phyloP scores from a whole-genome alignment of 1,140 invertebrate species.

The Manduca sexta region DNA sequence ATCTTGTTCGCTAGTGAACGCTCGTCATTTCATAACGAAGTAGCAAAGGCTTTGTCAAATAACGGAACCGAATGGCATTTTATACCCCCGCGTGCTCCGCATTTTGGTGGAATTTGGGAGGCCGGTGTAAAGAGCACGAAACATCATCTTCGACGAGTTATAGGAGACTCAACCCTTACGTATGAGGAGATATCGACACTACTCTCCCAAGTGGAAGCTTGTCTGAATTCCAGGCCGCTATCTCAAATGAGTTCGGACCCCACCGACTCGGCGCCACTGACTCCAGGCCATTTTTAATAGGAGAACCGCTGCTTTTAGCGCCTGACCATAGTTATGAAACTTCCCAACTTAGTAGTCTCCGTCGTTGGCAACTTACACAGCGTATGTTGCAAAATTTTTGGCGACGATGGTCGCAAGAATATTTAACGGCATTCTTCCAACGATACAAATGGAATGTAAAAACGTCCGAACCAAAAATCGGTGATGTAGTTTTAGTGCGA shows the following conservation, averaged over 20 bases:
- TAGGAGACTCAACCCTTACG: background rate
- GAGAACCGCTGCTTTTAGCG: background rate
- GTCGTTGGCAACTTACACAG: background rate
- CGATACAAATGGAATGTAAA: constrained; percentile 1
- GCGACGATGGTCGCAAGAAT: background rate
- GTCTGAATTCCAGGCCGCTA: background rate
- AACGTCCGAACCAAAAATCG: background rate
- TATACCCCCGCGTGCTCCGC: background rate
- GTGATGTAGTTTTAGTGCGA: constrained; percentile 1
- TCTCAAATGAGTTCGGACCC: background rate
- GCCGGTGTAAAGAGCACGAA: background rate
- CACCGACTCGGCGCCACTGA: background rate
- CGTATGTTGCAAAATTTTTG: background rate
- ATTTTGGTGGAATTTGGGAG: background rate
- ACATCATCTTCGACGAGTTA: background rate
- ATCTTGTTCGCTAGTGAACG: background rate
- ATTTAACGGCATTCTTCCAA: background rate
- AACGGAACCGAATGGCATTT: background rate
- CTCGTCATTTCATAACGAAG: background rate
- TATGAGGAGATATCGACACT: background rate
- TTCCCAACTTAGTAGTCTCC: background rate
- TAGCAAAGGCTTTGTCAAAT: background rate
- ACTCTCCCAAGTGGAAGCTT: background rate
- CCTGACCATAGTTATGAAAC: background rate
- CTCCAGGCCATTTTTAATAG: background rate